A percentile compares a stretch with the other conserved stretches of the same genome.
phyloP scores from a whole-genome alignment of 2,888 invertebrate species.

The Hydriomena furcata region DNA sequence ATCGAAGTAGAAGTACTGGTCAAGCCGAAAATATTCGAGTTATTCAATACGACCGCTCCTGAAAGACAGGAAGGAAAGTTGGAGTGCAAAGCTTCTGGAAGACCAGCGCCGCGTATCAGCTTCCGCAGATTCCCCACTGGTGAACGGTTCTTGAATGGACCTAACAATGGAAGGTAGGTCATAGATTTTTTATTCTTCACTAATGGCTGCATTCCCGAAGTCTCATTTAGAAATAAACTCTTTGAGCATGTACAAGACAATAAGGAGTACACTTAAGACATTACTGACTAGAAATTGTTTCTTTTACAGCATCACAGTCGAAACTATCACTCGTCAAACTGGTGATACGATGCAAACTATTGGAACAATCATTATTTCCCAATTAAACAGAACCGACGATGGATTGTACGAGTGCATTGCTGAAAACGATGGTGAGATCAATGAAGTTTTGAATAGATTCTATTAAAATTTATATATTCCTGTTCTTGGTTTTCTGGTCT shows the following conservation, averaged over 20 bases:
- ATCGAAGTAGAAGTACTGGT: constrained; percentile 89
- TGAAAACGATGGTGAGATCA: constrained; percentile 86
- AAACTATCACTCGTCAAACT: constrained; percentile 73
- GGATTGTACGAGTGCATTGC: constrained; percentile 95
- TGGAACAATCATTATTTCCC: constrained; percentile 87
- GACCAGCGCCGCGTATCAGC: constrained; percentile 91
- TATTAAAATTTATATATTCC: too few species aligned
- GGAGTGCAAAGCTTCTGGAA: constrained; percentile 90
- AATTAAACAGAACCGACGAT: constrained; percentile 89
- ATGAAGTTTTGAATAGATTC: too few species aligned
- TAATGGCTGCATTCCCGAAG: too few species aligned
- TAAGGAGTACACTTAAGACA: too few species aligned
- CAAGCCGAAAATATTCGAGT: constrained; percentile 91
- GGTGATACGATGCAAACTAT: constrained; percentile 79
- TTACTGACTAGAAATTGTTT: too few species aligned
- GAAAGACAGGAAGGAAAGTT: constrained; percentile 86
- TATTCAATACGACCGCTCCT: constrained; percentile 88
- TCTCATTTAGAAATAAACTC: too few species aligned
- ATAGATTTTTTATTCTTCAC: not conserved
- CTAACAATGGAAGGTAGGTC: constrained; percentile 78
- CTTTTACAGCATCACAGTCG: constrained; percentile 83
- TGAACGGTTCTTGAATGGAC: constrained; percentile 86
- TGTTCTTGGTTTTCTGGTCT: too few species aligned
- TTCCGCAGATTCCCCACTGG: constrained; percentile 89
- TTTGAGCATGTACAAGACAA: too few species aligned